Conservation (phyloP, 2,888 invertebrate genomes). For the Willowsia nigromaculata region DNA sequence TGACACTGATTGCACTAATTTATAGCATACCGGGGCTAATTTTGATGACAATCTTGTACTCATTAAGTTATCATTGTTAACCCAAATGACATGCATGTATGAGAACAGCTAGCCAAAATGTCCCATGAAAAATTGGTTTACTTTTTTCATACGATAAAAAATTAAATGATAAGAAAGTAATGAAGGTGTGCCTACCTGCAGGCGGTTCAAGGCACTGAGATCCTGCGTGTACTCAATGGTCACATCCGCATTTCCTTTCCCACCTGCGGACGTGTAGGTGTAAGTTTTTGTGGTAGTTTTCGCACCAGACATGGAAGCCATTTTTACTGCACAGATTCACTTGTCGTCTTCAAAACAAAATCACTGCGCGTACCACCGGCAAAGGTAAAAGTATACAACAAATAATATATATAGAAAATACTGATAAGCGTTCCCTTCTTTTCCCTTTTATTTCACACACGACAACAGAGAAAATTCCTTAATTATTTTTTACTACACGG, state of each 20-base stretch:
- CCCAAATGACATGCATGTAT: no score
- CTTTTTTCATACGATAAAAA: background rate
- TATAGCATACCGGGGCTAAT: background rate
- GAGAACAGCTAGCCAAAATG: no score
- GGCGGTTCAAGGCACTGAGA: conserved; percentile 95
- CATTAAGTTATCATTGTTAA: no score
- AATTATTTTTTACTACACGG: background rate
- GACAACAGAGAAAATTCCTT: background rate
- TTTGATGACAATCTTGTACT: background rate
- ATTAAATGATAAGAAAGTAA: background rate
- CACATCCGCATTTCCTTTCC: conserved; percentile 88
- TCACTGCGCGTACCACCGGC: conserved; percentile 15
- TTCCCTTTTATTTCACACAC: background rate
- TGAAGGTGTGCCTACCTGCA: conserved; percentile 87
- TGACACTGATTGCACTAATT: background rate
- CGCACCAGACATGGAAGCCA: conserved; percentile 81
- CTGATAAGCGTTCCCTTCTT: conserved; percentile 43
- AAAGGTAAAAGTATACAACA: conserved; percentile 23
- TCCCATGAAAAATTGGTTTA: no score
- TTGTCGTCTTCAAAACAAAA: conserved; percentile 17
- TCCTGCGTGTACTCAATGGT: conserved; percentile 97
- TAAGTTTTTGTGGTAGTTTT: conserved; percentile 92
- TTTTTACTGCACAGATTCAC: conserved; percentile 71
- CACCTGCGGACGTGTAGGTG: conserved; percentile 89
- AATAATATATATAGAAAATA: conserved; percentile 35